Conservation (phyloP, 2,888 invertebrate species). For the Dorcus hopei region DNA sequence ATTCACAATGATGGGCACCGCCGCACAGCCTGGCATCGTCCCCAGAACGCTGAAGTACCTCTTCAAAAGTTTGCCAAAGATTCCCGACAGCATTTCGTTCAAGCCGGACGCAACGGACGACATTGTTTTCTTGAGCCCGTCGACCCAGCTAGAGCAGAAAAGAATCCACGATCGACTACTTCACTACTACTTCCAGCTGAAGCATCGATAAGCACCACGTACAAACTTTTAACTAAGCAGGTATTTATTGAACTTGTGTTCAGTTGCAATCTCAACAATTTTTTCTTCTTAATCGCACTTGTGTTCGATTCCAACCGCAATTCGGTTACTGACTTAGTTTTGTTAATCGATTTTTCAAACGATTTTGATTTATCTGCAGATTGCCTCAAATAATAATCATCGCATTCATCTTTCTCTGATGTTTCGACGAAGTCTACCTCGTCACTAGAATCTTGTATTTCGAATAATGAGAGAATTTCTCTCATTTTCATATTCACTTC, state of each 20-base stretch:
- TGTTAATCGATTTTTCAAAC: too few species aligned
- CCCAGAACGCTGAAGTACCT: slow-evolving; percentile 58
- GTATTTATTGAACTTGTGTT: not conserved
- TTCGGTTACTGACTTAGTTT: too few species aligned
- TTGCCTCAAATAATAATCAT: too few species aligned
- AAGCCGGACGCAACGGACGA: slow-evolving; percentile 47
- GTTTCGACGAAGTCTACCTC: too few species aligned
- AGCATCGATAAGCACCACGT: slow-evolving; percentile 24
- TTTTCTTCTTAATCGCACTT: too few species aligned
- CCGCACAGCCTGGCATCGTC: slow-evolving; percentile 61
- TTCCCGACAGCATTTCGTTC: slow-evolving; percentile 40
- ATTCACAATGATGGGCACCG: slow-evolving; percentile 52
- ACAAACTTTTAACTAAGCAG: slow-evolving; percentile 25
- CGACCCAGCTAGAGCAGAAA: slow-evolving; percentile 17
- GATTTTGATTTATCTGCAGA: slow-evolving; percentile 9
- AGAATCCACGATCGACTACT: slow-evolving; percentile 36
- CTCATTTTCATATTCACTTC: too few species aligned
- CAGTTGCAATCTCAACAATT: not conserved
- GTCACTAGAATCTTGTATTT: too few species aligned
- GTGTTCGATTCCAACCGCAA: not conserved
- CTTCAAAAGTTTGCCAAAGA: slow-evolving; percentile 40
- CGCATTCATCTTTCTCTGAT: too few species aligned
- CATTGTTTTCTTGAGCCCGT: slow-evolving; percentile 43
- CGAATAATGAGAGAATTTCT: too few species aligned
- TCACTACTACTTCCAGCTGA: slow-evolving; percentile 20